Evolutionary conservation across 2,797 vertebrate genomes (phyloP), one percentile per base, ranked within the genome.

Genomic region (Emydoidea blandingii): DNA sequence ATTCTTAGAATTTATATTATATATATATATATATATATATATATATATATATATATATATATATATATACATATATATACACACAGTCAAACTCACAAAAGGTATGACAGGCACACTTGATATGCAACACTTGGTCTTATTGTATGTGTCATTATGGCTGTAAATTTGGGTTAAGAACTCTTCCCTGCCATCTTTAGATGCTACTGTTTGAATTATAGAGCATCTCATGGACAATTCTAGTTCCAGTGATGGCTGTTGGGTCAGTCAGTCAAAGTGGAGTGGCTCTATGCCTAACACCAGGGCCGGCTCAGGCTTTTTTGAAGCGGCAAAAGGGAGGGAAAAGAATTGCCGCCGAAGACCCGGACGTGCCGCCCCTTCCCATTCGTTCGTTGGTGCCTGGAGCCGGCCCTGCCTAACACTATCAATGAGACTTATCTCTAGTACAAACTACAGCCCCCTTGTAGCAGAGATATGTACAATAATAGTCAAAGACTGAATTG

Each of bases 51-150:
- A n/a, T n/a, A n/a, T n/a, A n/a, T n/a, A n/a, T n/a, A n/a, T n/a
- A n/a, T n/a, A n/a, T n/a, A n/a, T n/a, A n/a, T n/a, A n/a, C n/a
- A n/a, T n/a, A n/a, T n/a, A n/a, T n/a, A n/a, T n/a, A n/a, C n/a
- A n/a, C n/a, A n/a, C n/a, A n/a, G 74, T 79, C 53, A 12, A 86
- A 44, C 4, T 62, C 5, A 8, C 52, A 78, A 8, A n/a, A 81
- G 87, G 6, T 96, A 87, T 34, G 90, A 89, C 83, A 62, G 72
- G 87, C 27, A 12, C 90, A 89, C 81, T 53, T 91, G 52, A 34
- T 47, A 81, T 0, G 23, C 80, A 29, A 11, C 27, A 91, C 54
- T 83, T 83, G 37, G 1, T 59, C 44, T 52, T 54, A 5, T 56
- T 76, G 16, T 18, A 76, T 79, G 85, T 88, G 56, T 29, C 49